phyloP scores from a whole-genome alignment of 2,888 invertebrate species.

The Merodon equestris region DNA sequence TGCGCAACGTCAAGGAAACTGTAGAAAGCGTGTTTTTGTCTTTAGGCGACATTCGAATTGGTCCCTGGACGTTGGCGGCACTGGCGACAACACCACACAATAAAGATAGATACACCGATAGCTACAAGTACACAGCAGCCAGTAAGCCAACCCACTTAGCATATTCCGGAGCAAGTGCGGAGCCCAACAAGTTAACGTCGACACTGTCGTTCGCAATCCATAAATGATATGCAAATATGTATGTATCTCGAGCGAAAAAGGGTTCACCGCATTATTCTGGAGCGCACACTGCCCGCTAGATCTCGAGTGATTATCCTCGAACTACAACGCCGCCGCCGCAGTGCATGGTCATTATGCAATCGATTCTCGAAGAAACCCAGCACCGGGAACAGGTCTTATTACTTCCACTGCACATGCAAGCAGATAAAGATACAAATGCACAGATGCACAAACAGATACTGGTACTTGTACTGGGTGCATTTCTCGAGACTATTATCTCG shows the following conservation, averaged over 20 bases:
- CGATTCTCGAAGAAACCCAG: conserved; percentile 50
- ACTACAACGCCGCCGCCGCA: neutral
- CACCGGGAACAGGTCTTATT: conserved; percentile 56
- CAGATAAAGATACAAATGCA: too few species aligned
- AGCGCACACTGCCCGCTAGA: conserved; percentile 58
- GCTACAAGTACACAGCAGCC: conserved; percentile 55
- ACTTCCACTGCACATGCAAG: conserved; percentile 35
- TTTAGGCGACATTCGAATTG: conserved; percentile 67
- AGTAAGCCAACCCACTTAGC: conserved; percentile 60
- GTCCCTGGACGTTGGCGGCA: conserved; percentile 66
- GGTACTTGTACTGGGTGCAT: conserved; percentile 46
- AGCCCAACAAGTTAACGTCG: conserved; percentile 32
- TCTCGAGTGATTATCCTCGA: conserved; percentile 57
- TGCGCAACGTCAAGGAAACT: conserved; percentile 19
- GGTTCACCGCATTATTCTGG: conserved; percentile 56
- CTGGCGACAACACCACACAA: conserved; percentile 60
- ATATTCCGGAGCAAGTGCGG: conserved; percentile 65
- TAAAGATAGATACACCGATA: conserved; percentile 52
- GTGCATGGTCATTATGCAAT: conserved; percentile 54
- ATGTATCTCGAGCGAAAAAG: conserved; percentile 55
- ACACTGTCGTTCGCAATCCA: conserved; percentile 33
- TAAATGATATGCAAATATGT: conserved; percentile 63
- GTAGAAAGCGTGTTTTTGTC: conserved; percentile 65
- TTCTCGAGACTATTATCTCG: conserved; percentile 66
- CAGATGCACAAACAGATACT: conserved; percentile 7